A percentile compares a stretch with the other conserved stretches of the same genome.
These are phyloP conservation scores for Psilopogon haemacephalus DNA, from an alignment of 2,113 vertebrate species.

Conservation along the genomic window DNA sequence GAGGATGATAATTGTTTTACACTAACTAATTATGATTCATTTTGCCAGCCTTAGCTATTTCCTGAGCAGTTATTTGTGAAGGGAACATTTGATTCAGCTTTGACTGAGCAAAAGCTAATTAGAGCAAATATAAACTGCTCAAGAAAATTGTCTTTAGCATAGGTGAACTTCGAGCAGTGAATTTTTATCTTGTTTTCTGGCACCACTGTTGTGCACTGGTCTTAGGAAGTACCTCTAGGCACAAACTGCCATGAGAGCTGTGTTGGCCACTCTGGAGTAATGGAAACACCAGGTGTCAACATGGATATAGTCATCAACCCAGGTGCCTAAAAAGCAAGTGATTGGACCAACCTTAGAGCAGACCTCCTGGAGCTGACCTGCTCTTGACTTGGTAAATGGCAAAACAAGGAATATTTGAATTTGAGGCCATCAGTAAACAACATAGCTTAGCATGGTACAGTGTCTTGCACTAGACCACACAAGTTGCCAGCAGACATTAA, in stretches of 20 bases:
- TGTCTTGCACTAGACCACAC: neutral
- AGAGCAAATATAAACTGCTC: neutral
- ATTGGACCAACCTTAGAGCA: neutral
- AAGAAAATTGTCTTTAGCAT: neutral
- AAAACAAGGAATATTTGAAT: neutral
- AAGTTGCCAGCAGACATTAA: neutral
- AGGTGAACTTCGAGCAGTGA: neutral
- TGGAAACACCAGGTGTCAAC: fast-evolving
- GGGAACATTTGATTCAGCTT: neutral
- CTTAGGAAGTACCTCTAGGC: neutral
- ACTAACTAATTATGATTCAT: neutral
- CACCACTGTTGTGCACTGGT: neutral
- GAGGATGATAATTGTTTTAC: neutral
- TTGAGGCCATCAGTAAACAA: neutral
- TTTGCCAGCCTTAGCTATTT: constrained; percentile 15
- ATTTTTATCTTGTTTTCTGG: neutral
- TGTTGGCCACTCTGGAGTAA: neutral
- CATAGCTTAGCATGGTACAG: neutral
- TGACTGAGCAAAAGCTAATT: neutral
- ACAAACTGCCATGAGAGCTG: fast-evolving
- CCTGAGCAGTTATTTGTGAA: neutral
- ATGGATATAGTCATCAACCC: neutral
- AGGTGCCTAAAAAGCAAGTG: neutral
- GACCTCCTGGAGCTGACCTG: neutral
- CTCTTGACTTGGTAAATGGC: neutral